Conservation (phyloP, 2,113 vertebrate genomes). For the Symphodus melops region DNA sequence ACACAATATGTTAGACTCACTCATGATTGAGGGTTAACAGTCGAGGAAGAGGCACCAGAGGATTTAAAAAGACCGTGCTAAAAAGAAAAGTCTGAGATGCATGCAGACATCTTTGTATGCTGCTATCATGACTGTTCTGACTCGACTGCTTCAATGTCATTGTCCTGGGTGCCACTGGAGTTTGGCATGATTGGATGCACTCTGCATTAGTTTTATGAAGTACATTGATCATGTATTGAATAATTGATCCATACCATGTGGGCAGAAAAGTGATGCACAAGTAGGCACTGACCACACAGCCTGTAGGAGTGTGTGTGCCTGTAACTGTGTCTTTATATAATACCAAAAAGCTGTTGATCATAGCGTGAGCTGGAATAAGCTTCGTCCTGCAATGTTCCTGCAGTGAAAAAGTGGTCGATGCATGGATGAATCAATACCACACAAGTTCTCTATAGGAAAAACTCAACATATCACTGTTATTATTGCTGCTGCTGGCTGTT, state of each 20-base stretch:
- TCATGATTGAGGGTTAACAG: neutral
- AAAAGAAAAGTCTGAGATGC: no score
- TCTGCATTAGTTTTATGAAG: neutral
- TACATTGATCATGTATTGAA: neutral
- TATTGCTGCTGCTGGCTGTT: neutral
- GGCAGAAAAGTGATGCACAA: neutral
- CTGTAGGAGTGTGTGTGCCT: neutral
- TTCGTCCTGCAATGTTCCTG: neutral
- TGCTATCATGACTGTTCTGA: no score
- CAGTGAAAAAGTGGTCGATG: neutral
- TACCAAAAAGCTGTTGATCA: neutral
- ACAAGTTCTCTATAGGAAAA: neutral
- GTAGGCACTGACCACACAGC: neutral
- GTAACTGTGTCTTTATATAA: neutral
- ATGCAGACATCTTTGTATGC: no score
- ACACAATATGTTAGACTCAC: neutral
- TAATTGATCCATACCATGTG: neutral
- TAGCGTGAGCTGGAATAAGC: neutral
- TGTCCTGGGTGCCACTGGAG: neutral
- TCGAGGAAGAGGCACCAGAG: neutral
- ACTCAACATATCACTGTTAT: neutral
- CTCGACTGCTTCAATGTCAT: no score
- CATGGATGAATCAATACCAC: conserved; percentile 8
- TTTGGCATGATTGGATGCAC: neutral
- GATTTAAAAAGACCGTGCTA: no score